These are phyloP conservation scores for Corythornis cristatus DNA, from an alignment of 2,113 vertebrate species.

Conservation along the genomic window DNA sequence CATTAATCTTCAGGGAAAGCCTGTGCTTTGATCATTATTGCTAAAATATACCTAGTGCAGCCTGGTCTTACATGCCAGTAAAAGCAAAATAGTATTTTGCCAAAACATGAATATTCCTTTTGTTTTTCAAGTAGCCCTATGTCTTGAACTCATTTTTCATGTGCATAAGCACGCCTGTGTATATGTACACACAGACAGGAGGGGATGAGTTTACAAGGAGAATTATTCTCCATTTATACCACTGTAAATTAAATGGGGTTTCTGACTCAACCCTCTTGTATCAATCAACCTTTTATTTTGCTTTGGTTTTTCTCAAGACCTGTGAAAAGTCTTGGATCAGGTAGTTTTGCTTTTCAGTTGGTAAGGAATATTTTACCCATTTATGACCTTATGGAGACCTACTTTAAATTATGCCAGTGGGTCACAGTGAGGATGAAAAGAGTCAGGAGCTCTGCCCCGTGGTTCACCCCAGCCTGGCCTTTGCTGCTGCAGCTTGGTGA, in stretches of 20 bases:
- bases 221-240: background rate
- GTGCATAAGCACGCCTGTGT: constrained; percentile 26
- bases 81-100: constrained; percentile 58
- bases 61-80: constrained; percentile 43
- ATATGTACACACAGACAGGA: background rate
- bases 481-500: background rate
- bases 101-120: constrained; percentile 59
- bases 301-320: background rate
- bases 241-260: background rate
- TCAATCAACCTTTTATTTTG: background rate
- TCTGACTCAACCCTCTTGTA: background rate
- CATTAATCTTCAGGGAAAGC: constrained; percentile 70
- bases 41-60: constrained; percentile 61
- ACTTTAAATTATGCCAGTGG: background rate
- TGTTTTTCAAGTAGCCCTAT: constrained; percentile 19
- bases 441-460: background rate
- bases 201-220: background rate
- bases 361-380: background rate
- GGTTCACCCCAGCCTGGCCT: background rate
- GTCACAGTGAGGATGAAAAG: background rate
- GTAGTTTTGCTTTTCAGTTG: background rate
- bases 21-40: constrained; percentile 71
- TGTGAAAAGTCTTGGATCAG: background rate
- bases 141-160: constrained; percentile 27
- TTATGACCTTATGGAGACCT: background rate